These are phyloP conservation scores for Acyrthosiphon pisum DNA, from an alignment of 1,140 invertebrate genomes.

Conservation along the genomic window DNA sequence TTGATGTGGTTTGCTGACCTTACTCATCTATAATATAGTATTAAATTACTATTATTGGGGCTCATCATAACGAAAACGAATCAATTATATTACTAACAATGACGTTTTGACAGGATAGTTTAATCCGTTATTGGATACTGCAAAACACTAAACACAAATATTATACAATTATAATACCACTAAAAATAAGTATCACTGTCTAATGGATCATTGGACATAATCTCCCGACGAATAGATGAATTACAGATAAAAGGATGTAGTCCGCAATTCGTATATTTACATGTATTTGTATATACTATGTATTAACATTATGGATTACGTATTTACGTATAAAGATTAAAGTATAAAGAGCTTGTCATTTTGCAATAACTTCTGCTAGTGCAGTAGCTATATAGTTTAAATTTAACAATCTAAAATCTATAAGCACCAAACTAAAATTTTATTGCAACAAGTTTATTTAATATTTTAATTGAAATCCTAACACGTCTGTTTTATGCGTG, in stretches of 20 bases:
- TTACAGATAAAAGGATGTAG: not conserved
- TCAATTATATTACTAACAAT: not conserved
- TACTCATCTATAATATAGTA: not conserved
- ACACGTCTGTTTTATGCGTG: no score
- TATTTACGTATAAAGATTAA: not conserved
- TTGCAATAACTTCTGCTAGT: not conserved
- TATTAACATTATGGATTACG: not conserved
- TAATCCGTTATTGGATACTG: not conserved
- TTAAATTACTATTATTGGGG: not conserved
- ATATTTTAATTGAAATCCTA: no score
- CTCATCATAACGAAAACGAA: not conserved
- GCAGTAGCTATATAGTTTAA: no score
- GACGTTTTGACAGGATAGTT: not conserved
- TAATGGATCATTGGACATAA: not conserved
- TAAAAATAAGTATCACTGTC: not conserved
- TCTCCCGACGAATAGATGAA: not conserved
- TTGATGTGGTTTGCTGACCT: no score
- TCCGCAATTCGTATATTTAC: not conserved
- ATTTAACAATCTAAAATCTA: no score
- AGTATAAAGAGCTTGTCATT: not conserved
- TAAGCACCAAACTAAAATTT: no score
- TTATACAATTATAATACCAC: not conserved
- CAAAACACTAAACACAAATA: not conserved
- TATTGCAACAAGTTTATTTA: no score
- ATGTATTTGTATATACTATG: not conserved